phyloP scores from a whole-genome alignment of 2,888 invertebrate genomes.

The Phorcus lineatus region DNA sequence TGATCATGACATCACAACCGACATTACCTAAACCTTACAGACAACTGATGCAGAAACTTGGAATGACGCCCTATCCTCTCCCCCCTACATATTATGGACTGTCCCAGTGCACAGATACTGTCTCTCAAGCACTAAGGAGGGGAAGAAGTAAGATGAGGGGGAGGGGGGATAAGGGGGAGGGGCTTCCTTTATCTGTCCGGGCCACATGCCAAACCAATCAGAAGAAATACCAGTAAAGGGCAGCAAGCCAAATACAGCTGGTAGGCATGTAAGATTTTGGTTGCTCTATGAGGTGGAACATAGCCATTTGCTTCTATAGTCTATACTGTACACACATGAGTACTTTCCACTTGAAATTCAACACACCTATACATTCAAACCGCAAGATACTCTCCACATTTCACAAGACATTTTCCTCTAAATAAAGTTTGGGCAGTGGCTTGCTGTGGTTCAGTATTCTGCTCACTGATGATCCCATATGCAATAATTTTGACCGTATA shows the following conservation, averaged over 20 bases:
- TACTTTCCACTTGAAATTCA: neutral
- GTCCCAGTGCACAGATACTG: neutral
- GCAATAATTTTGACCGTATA: neutral
- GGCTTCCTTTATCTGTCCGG: neutral
- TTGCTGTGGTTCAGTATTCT: no score
- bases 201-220: slow-evolving; percentile 15
- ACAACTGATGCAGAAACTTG: no score
- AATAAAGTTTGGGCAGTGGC: neutral
- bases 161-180: neutral
- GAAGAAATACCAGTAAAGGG: slow-evolving; percentile 51
- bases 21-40: no score
- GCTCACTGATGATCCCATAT: no score
- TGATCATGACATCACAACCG: no score
- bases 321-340: neutral
- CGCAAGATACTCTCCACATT: neutral
- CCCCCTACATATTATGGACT: neutral
- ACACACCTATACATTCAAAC: no score
- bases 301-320: neutral
- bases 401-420: neutral
- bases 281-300: neutral
- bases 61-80: no score
- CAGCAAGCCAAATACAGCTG: slow-evolving; percentile 53
- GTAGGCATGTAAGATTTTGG: neutral
- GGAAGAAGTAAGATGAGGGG: neutral
- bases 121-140: neutral